Conservation (phyloP, 2,888 invertebrate species). For the Drosophila multiciliata region DNA sequence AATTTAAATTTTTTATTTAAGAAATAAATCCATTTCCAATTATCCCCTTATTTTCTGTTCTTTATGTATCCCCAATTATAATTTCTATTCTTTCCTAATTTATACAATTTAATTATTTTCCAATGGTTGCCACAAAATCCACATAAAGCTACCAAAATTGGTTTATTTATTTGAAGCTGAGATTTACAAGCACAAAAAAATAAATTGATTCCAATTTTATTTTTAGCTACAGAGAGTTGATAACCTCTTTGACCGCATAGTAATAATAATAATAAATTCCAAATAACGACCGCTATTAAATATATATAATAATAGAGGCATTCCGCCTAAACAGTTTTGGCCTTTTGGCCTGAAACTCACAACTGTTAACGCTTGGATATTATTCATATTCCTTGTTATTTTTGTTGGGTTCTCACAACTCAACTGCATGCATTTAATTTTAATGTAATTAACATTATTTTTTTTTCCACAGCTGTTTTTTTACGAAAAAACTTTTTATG, state of each 20-base stretch:
- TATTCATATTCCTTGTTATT: constrained; percentile 14
- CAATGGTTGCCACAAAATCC: not conserved
- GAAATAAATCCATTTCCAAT: not conserved
- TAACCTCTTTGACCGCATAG: not conserved
- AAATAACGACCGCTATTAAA: not conserved
- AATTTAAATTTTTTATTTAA: no score
- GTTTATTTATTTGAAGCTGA: not conserved
- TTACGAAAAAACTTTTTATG: constrained; percentile 13
- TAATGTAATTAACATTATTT: constrained; percentile 71
- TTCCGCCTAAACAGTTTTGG: not conserved
- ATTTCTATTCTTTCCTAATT: not conserved
- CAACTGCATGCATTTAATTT: constrained; percentile 55
- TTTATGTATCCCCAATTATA: not conserved
- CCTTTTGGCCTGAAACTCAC: not conserved
- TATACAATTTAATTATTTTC: not conserved
- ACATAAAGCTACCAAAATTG: not conserved
- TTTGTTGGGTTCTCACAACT: not conserved
- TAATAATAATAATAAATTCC: not conserved
- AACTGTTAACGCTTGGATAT: not conserved
- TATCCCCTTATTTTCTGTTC: not conserved
- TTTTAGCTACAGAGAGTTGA: not conserved
- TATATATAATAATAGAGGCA: not conserved
- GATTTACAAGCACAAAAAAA: not conserved
- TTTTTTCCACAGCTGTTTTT: constrained; percentile 11
- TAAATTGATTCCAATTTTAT: not conserved